Base-by-base conservation (phyloP, 2,797 vertebrate species). In the Sebastes hubbsi region DNA sequence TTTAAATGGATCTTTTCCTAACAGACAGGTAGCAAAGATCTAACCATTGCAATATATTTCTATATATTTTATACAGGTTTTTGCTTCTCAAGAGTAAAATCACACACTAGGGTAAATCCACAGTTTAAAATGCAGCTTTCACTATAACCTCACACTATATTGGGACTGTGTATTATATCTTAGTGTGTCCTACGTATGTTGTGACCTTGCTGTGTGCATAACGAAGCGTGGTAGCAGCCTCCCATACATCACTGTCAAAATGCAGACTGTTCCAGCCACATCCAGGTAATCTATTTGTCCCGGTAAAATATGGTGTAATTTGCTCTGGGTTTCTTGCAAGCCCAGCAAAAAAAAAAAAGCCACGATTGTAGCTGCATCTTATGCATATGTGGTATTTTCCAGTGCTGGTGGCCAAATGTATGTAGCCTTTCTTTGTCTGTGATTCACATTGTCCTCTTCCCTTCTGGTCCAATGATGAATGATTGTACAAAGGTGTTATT, bases 171-270 rank as follows among this genome's bases (percentile, higher is more conserved):
- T 82, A 75, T 88, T 81, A 82, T 78, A 67, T 74, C 71, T 42
- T 46, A 75, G 59, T 56, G 75, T 78, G 72, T 82, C 62, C 29
- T 62, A 59, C 14, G 70, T 42, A 38, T 84, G 89, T 77, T 88
- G 27, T 92, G 92, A 95, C 95, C 95, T 95, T 94, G 90, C 85
- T 72, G 79, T 84, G 80, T 88, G 90, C 88, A 92, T 87, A 83
- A 87, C 72, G 75, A 92, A 87, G 83, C 65, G 65, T 72, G 91
- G 92, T 93, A 93, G 91, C 87, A 68, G 86, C 70, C 61, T 7
- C 54, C 88, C 91, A 95, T 95, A 92, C 92, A 94, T 96, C 95
- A 95, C 86, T 95, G 94, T 95, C 94, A 90, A 27, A 67, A 86
- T 75, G 59, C 87, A 91, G 91, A 85, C 91, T 85, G 91, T 65